phyloP scores from a whole-genome alignment of 2,797 vertebrate genomes.

The Rhabdomys pumilio region DNA sequence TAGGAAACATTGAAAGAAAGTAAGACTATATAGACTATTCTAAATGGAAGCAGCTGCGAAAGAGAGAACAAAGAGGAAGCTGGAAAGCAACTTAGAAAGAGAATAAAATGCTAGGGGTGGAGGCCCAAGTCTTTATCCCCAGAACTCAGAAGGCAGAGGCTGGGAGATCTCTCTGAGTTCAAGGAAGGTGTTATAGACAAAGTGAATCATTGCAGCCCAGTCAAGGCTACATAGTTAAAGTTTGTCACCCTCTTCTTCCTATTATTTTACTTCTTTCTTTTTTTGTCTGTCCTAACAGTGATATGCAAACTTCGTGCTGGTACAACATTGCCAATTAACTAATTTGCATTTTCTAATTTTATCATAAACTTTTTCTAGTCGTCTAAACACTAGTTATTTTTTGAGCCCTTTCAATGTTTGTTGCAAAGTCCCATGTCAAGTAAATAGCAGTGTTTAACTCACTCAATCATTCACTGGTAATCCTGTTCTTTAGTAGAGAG shows the following conservation, averaged over 20 bases:
- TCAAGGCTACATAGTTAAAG: background rate
- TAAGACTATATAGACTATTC: background rate
- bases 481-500: conserved; percentile 56
- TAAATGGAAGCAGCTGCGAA: background rate
- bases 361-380: conserved; percentile 70
- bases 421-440: conserved; percentile 54
- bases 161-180: background rate
- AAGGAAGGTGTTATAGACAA: background rate
- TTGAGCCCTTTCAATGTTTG: conserved; percentile 67
- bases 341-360: conserved; percentile 66
- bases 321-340: conserved; percentile 72
- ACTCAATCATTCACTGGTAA: conserved; percentile 61
- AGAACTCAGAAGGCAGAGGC: background rate
- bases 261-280: background rate
- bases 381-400: conserved; percentile 73
- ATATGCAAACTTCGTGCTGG: conserved; percentile 60
- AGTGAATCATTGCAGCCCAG: too few relatives aligned
- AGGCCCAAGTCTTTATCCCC: background rate
- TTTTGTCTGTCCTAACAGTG: conserved; percentile 1
- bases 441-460: conserved; percentile 65
- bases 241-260: background rate
- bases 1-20: background rate
- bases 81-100: background rate
- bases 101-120: too few relatives aligned
- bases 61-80: background rate